phyloP scores from a whole-genome alignment of 2,888 invertebrate genomes.

The Serrognathus titanus region DNA sequence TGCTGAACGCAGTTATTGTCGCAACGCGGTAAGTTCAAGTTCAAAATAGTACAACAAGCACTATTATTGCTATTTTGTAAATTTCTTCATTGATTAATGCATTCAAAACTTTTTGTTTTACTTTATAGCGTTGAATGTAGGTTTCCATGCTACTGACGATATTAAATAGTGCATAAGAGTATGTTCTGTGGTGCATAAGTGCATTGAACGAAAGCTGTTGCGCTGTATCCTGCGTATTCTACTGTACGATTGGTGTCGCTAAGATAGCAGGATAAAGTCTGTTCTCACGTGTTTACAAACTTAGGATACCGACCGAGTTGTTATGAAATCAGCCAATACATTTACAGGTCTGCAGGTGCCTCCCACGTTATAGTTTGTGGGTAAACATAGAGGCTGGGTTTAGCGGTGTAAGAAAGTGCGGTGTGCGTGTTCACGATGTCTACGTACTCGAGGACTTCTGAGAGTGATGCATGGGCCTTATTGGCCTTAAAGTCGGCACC shows the following conservation, averaged over 20 bases:
- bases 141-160: neutral
- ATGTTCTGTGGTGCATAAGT: no score
- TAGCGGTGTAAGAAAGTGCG: neutral
- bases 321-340: constrained; percentile 34
- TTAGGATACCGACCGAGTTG: constrained; percentile 33
- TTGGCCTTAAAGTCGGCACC: constrained; percentile 85
- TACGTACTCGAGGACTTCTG: constrained; percentile 58
- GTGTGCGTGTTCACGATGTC: constrained; percentile 16
- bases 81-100: no score
- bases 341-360: constrained; percentile 38
- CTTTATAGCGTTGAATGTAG: neutral
- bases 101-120: no score
- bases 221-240: neutral
- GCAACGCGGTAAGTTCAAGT: no score
- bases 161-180: neutral
- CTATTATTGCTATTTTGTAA: no score
- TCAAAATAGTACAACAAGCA: no score
- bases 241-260: constrained; percentile 16
- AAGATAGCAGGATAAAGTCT: constrained; percentile 4
- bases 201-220: neutral
- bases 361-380: constrained; percentile 40
- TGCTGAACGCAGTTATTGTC: no score
- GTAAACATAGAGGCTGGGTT: constrained; percentile 34
- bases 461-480: constrained; percentile 89
- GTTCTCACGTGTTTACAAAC: constrained; percentile 34